phyloP scores from a whole-genome alignment of 1,140 invertebrate genomes.

The Drosophila bocki region DNA sequence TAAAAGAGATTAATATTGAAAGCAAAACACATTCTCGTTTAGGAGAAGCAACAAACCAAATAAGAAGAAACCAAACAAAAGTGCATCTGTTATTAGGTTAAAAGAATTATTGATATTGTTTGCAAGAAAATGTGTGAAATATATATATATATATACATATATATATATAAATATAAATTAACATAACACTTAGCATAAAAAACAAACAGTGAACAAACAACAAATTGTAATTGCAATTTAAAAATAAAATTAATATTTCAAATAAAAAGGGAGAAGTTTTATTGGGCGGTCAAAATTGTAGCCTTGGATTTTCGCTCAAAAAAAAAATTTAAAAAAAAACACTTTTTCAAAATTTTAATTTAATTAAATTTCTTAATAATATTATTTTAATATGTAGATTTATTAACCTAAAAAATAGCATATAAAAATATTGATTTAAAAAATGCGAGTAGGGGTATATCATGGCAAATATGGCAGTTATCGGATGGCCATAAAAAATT shows the following conservation, averaged over 20 bases:
- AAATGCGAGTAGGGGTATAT: no score
- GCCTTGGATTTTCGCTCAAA: not conserved
- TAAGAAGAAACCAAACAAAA: constrained; percentile 33
- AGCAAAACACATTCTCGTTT: constrained; percentile 39
- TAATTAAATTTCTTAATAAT: no score
- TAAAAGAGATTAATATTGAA: constrained; percentile 32
- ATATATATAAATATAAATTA: constrained; percentile 52
- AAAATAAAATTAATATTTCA: constrained; percentile 82
- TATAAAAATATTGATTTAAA: no score
- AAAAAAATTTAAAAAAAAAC: no score
- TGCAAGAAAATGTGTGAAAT: constrained; percentile 79
- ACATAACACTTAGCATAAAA: constrained; percentile 68
- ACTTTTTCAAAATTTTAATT: no score
- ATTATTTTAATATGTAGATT: no score
- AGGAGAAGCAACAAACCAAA: constrained; percentile 41
- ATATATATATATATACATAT: constrained; percentile 48
- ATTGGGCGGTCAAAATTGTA: not conserved
- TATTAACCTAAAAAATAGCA: no score
- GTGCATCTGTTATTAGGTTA: constrained; percentile 79
- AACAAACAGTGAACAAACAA: constrained; percentile 53
- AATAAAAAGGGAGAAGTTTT: constrained; percentile 38
- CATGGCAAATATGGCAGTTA: no score
- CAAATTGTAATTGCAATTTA: constrained; percentile 78
- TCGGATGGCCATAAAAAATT: no score
- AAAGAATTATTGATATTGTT: constrained; percentile 79